Evolutionary conservation across 2,797 vertebrate genomes (phyloP), one percentile per base, ranked within the genome.

Genomic region (Strix occidentalis): DNA sequence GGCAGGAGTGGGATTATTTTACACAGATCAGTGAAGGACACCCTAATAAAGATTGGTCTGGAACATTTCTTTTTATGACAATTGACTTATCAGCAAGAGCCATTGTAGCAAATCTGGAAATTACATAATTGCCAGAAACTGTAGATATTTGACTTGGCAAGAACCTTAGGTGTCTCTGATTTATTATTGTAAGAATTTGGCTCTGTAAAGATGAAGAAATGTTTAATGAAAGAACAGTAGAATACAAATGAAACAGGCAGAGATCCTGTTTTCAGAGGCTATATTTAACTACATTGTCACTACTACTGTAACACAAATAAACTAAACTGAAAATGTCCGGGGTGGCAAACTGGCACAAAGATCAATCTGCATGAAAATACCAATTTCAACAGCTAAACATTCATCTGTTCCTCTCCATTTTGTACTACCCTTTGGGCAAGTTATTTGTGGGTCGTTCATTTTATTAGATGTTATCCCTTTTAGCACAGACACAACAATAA

Each of bases 121-220:
- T 98, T 98, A 98, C 97, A 98, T 98, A 98, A 98, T 98, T 98
- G 98, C 98, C 97, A 98, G 97, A 98, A 98, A 98, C 97, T 96
- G 91, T 96, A 98, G 98, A 98, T 98, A 98, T 98, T 99, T 98
- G 96, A 97, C 98, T 98, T 99, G 98, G 98, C 98, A 98, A 97
- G 96, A 94, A 75, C 93, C 95, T 95, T 90, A 95, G 97, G 93
- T 98, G 97, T 98, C 97, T 98, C 98, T 97, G 96, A 98, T 98
- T 98, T 98, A 98, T 99, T 98, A 98, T 99, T 98, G 64, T 98
- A 98, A 98, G 97, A 98, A 97, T 98, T 98, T 98, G 97, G 97
- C 98, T 98, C 97, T 89, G 82, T 93, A 97, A 96, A 97, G 96
- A 98, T 98, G 98, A 98, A 98, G 98, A 98, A 98, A 98, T 98